Evolutionary conservation across 2,797 vertebrate genomes (phyloP).

Genomic region (Serranus cabrilla): DNA sequence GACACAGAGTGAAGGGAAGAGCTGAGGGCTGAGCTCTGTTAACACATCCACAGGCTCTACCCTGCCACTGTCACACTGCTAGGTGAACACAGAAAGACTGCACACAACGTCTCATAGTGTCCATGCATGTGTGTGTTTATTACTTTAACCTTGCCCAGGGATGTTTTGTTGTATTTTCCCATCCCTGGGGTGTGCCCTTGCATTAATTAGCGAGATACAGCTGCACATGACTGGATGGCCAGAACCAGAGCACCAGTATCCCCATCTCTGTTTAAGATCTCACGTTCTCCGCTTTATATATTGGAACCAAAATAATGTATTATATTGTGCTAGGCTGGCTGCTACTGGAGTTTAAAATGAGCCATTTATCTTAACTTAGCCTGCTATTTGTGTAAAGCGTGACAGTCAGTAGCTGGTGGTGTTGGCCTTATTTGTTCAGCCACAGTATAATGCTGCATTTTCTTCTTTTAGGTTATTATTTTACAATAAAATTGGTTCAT

Average conservation of each 20-base stretch:
- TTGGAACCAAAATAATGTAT: background rate
- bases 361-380: constrained; percentile 19
- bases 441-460: constrained; percentile 4
- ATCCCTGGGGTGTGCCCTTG: constrained; percentile 65
- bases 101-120: constrained; percentile 31
- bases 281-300: background rate
- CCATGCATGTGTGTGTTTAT: constrained; percentile 37
- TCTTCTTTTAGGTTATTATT: background rate
- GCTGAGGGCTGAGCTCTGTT: constrained; percentile 40
- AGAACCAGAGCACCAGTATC: constrained; percentile 15
- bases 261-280: background rate
- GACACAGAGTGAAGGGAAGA: constrained; percentile 50
- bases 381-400: constrained; percentile 1
- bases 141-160: constrained; percentile 79
- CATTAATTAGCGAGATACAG: constrained; percentile 77
- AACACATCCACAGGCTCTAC: constrained; percentile 55
- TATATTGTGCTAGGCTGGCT: background rate
- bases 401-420: constrained; percentile 7
- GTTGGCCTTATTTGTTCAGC: background rate
- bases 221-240: constrained; percentile 24
- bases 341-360: constrained; percentile 16
- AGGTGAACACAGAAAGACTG: constrained; percentile 46
- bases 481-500: constrained; percentile 28
- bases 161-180: constrained; percentile 71
- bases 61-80: constrained; percentile 35